These are phyloP conservation scores for Mirza zaza DNA, from an alignment of 2,113 vertebrate species.

Conservation along the genomic window DNA sequence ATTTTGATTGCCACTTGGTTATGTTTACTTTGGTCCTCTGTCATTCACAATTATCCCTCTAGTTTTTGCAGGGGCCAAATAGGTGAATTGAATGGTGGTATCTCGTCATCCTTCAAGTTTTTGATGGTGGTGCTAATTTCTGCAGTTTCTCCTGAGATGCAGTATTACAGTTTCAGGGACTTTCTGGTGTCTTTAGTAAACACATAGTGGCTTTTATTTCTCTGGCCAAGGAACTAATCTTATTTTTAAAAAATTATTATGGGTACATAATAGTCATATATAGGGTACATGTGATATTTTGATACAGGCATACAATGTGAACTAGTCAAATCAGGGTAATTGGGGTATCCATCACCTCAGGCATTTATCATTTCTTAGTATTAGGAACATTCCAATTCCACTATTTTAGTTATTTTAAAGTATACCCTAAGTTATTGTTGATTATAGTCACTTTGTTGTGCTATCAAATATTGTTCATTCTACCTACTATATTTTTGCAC, in stretches of 20 bases:
- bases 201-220: not conserved
- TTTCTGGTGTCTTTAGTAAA: not conserved
- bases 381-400: too few relatives aligned
- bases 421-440: too few relatives aligned
- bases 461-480: too few relatives aligned
- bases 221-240: not conserved
- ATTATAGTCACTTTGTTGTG: too few relatives aligned
- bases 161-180: not conserved
- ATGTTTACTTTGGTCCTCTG: not conserved
- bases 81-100: not conserved
- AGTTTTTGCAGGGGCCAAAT: not conserved
- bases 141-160: not conserved
- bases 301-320: too few relatives aligned
- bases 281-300: too few relatives aligned
- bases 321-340: too few relatives aligned
- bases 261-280: too few relatives aligned
- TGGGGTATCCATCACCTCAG: too few relatives aligned
- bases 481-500: too few relatives aligned
- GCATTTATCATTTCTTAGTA: too few relatives aligned
- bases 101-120: not conserved
- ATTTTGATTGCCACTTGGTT: not conserved
- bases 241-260: not conserved
- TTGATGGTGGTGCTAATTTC: not conserved
- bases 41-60: not conserved
- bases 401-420: too few relatives aligned